Evolutionary conservation across 2,888 invertebrate genomes (phyloP).

Genomic region (Phyllotreta striolata): DNA sequence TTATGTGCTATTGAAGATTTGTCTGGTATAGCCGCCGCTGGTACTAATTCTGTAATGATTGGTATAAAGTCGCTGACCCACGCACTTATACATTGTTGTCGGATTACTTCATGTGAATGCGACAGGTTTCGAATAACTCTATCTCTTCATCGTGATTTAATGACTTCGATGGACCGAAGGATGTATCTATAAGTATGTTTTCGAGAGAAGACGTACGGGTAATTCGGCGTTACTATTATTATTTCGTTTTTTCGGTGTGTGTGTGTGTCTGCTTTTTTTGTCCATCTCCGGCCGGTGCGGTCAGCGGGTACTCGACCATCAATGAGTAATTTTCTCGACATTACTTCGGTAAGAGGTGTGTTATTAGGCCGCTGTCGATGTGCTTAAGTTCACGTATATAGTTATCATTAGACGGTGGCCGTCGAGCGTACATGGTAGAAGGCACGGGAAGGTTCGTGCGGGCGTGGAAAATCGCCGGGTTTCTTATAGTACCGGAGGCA

Average conservation of each 20-base stretch:
- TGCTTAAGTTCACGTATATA: slow-evolving; percentile 35
- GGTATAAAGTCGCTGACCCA: slow-evolving; percentile 9
- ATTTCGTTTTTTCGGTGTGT: too few species aligned
- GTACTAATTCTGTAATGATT: slow-evolving; percentile 1
- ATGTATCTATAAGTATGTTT: too few species aligned
- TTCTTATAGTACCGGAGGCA: slow-evolving; percentile 15
- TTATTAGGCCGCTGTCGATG: slow-evolving; percentile 39
- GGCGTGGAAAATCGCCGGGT: slow-evolving; percentile 35
- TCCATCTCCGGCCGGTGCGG: slow-evolving; percentile 8
- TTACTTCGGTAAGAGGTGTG: slow-evolving; percentile 38
- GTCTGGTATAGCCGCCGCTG: neutral
- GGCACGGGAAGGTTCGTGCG: slow-evolving; percentile 36
- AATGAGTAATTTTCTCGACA: slow-evolving; percentile 37
- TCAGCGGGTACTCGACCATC: slow-evolving; percentile 20
- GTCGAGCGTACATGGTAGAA: slow-evolving; percentile 35
- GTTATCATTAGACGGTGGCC: slow-evolving; percentile 44
- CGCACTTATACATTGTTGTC: slow-evolving; percentile 10
- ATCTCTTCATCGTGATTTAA: slow-evolving; percentile 2
- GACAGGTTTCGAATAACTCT: neutral
- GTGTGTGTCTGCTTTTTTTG: neutral
- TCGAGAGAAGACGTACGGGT: neutral
- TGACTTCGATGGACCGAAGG: too few species aligned
- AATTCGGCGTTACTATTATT: neutral
- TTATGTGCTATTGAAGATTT: neutral
- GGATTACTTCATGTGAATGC: slow-evolving; percentile 1